A percentile compares a stretch with the other conserved stretches of the same genome.
phyloP scores from a whole-genome alignment of 2,888 invertebrate species.

The Bedellia somnulentella region DNA sequence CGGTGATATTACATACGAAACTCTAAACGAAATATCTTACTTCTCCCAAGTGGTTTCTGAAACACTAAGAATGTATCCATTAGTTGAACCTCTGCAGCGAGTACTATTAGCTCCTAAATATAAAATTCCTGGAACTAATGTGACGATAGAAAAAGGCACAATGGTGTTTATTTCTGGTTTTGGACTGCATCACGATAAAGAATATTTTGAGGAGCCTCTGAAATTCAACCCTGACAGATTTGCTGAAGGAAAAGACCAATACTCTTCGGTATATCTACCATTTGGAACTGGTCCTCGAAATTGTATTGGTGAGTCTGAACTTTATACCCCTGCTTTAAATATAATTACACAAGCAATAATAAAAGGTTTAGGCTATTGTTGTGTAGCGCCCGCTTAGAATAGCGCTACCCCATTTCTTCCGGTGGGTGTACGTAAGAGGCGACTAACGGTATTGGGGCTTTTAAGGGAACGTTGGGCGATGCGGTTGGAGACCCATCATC shows the following conservation, averaged over 20 bases:
- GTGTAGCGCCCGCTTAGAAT: too few species aligned
- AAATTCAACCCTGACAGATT: constrained; percentile 15
- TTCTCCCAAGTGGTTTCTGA: constrained; percentile 28
- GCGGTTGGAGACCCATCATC: too few species aligned
- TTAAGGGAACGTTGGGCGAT: too few species aligned
- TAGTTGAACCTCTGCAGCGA: constrained; percentile 19
- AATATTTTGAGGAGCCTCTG: constrained; percentile 12
- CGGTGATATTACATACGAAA: constrained; percentile 23
- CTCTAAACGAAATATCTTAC: constrained; percentile 32
- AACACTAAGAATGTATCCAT: constrained; percentile 26
- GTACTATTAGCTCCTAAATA: constrained; percentile 15
- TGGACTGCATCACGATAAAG: constrained; percentile 14
- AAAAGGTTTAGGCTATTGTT: too few species aligned
- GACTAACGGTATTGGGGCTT: too few species aligned
- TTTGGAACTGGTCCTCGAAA: constrained; percentile 31
- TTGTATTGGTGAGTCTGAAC: constrained; percentile 21
- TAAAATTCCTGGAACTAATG: constrained; percentile 20
- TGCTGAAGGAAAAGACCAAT: constrained; percentile 11
- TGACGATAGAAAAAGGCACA: constrained; percentile 17
- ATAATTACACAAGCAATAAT: too few species aligned
- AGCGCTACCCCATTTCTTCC: too few species aligned
- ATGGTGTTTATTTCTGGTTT: constrained; percentile 13
- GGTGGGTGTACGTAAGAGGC: too few species aligned
- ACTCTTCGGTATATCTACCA: constrained; percentile 21
- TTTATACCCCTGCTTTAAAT: not conserved